A percentile compares a stretch with the other conserved stretches of the same genome.
Evolutionary conservation across 1,140 invertebrate species (phyloP).

Genomic region (Hyles euphorbiae): DNA sequence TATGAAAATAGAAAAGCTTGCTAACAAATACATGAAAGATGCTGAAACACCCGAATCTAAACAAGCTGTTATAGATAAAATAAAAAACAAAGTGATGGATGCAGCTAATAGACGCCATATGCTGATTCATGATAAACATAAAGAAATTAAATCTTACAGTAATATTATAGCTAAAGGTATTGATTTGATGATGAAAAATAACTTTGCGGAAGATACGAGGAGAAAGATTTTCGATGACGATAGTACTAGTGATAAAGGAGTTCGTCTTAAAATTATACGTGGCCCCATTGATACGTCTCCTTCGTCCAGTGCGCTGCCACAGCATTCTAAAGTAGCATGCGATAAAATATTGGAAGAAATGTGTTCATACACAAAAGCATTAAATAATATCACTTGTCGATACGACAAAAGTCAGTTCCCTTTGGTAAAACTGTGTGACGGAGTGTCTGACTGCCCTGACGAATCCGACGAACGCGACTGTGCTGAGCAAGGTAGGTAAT

Average conservation of each 20-base stretch:
- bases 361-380: slow-evolving; percentile 37
- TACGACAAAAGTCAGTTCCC: slow-evolving; percentile 27
- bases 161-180: slow-evolving; percentile 19
- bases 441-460: slow-evolving; percentile 36
- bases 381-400: slow-evolving; percentile 38
- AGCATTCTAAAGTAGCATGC: slow-evolving; percentile 8
- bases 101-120: slow-evolving; percentile 17
- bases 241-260: slow-evolving; percentile 19
- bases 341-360: slow-evolving; percentile 17
- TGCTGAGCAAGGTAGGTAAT: slow-evolving; percentile 34
- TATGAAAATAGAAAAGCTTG: slow-evolving; percentile 21
- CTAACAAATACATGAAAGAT: slow-evolving; percentile 15
- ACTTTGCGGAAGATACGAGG: slow-evolving; percentile 10
- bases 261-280: no score
- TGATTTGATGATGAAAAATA: slow-evolving; percentile 16
- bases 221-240: slow-evolving; percentile 32
- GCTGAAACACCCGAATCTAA: slow-evolving; percentile 17
- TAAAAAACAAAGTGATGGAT: slow-evolving; percentile 19
- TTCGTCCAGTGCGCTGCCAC: no score
- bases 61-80: slow-evolving; percentile 16
- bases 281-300: no score
- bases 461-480: slow-evolving; percentile 49
- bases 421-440: slow-evolving; percentile 49
- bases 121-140: slow-evolving; percentile 17
- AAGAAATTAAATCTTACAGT: slow-evolving; percentile 17